Evolutionary conservation across 2,888 invertebrate species (phyloP).

Genomic region (Nycteola revayana): DNA sequence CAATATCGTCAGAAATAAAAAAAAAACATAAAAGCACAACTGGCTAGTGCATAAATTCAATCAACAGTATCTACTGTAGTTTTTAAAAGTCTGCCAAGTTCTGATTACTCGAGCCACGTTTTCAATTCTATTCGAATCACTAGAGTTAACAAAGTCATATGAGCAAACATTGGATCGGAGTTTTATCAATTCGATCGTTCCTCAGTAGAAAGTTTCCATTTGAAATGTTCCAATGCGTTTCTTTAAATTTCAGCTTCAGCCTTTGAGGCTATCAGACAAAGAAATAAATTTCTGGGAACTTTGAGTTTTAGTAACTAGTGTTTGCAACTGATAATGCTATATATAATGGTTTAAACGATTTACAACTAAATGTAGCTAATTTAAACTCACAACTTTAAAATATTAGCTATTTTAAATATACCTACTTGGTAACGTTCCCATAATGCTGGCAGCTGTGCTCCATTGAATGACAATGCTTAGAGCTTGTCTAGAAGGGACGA

Average conservation of each 20-base stretch:
- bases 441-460: too few relatives aligned
- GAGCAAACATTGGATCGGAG: conserved; percentile 45
- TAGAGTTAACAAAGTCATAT: conserved; percentile 48
- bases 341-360: too few relatives aligned
- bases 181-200: conserved; percentile 55
- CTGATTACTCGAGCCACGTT: conserved; percentile 17
- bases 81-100: conserved; percentile 10
- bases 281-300: too few relatives aligned
- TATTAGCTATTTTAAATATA: too few relatives aligned
- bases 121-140: conserved; percentile 29
- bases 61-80: conserved; percentile 1
- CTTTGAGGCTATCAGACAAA: conserved; percentile 67
- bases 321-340: too few relatives aligned
- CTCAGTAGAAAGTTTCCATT: conserved; percentile 60
- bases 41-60: conserved; percentile 3
- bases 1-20: too few relatives aligned
- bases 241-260: conserved; percentile 62
- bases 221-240: conserved; percentile 60
- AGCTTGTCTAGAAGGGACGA: not conserved
- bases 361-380: too few relatives aligned
- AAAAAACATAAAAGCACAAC: too few relatives aligned
- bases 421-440: too few relatives aligned
- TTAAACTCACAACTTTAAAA: too few relatives aligned
- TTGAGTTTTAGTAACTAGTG: too few relatives aligned
- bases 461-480: too few relatives aligned